phyloP scores from a whole-genome alignment of 2,113 vertebrate genomes.

The Zapornia atra region DNA sequence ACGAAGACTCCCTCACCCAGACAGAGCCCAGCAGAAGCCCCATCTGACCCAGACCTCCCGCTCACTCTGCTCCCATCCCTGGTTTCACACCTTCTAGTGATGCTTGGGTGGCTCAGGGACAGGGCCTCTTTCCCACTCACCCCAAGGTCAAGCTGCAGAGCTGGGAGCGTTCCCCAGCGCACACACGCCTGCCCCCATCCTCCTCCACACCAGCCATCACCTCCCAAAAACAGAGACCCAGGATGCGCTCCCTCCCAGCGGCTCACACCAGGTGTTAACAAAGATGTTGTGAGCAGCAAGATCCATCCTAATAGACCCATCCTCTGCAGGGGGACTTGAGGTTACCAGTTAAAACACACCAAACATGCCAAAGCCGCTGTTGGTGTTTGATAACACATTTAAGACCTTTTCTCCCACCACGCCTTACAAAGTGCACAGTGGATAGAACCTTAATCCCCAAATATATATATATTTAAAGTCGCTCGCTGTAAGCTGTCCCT shows the following conservation, averaged over 20 bases:
- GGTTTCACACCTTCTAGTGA: neutral
- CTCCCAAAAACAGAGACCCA: neutral
- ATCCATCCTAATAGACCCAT: neutral
- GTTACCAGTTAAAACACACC: neutral
- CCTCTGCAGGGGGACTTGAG: neutral
- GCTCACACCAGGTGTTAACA: neutral
- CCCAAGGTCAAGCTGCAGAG: neutral
- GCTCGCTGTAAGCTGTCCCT: neutral
- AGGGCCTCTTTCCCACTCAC: neutral
- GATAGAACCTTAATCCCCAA: neutral
- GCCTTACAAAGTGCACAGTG: neutral
- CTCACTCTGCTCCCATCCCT: neutral
- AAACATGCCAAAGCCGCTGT: neutral
- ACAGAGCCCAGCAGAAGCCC: neutral
- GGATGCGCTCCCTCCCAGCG: neutral
- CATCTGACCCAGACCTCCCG: neutral
- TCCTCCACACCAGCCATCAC: neutral
- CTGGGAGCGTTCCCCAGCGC: neutral
- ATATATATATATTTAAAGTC: neutral
- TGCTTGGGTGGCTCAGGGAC: neutral
- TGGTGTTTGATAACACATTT: neutral
- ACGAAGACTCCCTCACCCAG: accelerated
- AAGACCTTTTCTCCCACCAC: neutral
- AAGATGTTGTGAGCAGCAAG: neutral
- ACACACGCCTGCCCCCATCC: neutral